Conservation (phyloP, 2,888 invertebrate genomes). For the Tethea ocularis region DNA sequence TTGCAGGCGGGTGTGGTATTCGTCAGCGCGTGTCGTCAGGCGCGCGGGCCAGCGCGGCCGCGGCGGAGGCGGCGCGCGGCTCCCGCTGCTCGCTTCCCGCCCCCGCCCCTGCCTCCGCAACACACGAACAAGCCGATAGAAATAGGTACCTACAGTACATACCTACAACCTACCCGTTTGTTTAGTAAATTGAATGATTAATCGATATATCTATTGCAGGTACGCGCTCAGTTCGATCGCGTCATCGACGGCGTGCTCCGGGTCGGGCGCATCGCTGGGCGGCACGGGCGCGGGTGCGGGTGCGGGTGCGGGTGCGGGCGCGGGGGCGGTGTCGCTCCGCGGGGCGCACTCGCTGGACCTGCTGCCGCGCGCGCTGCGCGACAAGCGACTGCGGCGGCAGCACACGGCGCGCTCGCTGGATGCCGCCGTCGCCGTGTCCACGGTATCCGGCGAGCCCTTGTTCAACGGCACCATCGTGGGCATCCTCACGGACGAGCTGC, state of each 20-base stretch:
- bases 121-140: slow-evolving; percentile 34
- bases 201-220: slow-evolving; percentile 41
- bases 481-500: slow-evolving; percentile 61
- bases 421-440: slow-evolving; percentile 58
- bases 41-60: slow-evolving; percentile 39
- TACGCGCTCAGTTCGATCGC: slow-evolving; percentile 87
- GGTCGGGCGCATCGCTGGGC: slow-evolving; percentile 19
- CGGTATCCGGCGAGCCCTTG: slow-evolving; percentile 65
- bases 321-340: slow-evolving; percentile 48
- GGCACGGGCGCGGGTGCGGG: slow-evolving; percentile 14
- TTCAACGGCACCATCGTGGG: slow-evolving; percentile 76
- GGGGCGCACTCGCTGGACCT: slow-evolving; percentile 60
- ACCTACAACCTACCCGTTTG: slow-evolving; percentile 16
- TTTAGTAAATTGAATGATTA: no score
- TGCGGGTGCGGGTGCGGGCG: slow-evolving; percentile 31
- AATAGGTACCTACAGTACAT: slow-evolving; percentile 38
- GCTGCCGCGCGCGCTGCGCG: slow-evolving; percentile 36
- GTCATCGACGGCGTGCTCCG: slow-evolving; percentile 83
- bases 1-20: slow-evolving; percentile 30
- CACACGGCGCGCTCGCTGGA: slow-evolving; percentile 68
- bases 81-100: slow-evolving; percentile 63
- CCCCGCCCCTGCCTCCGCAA: slow-evolving; percentile 23
- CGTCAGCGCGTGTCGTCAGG: slow-evolving; percentile 66
- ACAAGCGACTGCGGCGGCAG: slow-evolving; percentile 50
- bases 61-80: slow-evolving; percentile 45